Base-by-base conservation (phyloP, 1,140 invertebrate species). In the Drosophila ogumai region DNA sequence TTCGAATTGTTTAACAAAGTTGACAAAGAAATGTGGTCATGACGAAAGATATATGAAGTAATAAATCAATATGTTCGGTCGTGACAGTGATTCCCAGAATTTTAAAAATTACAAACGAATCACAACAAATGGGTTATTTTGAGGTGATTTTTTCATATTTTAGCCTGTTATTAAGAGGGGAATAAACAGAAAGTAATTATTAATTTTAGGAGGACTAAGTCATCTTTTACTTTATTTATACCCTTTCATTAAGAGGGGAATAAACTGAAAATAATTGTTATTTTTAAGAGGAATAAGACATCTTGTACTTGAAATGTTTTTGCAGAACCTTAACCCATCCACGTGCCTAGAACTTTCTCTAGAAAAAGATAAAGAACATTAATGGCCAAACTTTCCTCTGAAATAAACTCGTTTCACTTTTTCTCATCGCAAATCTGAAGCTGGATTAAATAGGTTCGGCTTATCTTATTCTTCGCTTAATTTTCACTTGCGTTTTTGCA, bases 401-500 rank as follows among this genome's bases (percentile, higher is more conserved):
- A n/a, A 9, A 47, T 8, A n/a, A 22, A 28, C 28, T 47, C 9
- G 47, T 50, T 44, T 69, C 61, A 69, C 68, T 69, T 71, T 57
- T 47, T 47, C 65, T 57, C 50, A 69, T 69, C 65, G n/a, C 65
- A 43, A 19, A 72, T 72, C 66, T 54, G 66, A 67, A 46, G 66
- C 47, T 66, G 71, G 34, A 50, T 54, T 44, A 65, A 44, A 41
- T 41, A 36, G 7, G 13, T 22, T 22, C 36, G 38, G n/a, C 34
- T 49, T 54, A 41, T 64, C 69, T 74, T 38, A 31, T 66, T 65
- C 72, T 38, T 22, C 55, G 54, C 55, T 52, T 75, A 64, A 75
- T 65, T 74, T 75, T 63, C 71, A 61, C 47, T 74, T 56, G 28
- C 36, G 65, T 71, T 72, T 68, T 72, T 59, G 52, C 68, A 50